phyloP scores from a whole-genome alignment of 2,888 invertebrate species.

The Synergus gifuensis region DNA sequence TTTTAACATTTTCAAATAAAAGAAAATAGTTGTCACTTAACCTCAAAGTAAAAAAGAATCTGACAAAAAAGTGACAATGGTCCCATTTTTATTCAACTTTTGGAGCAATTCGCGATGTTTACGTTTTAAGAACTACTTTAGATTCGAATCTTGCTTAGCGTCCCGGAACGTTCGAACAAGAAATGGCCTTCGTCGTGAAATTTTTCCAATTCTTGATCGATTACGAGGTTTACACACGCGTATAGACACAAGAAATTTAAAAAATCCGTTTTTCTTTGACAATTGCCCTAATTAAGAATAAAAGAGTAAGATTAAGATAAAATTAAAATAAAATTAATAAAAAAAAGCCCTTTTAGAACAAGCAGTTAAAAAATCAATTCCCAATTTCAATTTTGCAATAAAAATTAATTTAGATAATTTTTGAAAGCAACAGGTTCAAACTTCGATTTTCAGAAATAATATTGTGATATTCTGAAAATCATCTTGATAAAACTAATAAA shows the following conservation, averaged over 20 bases:
- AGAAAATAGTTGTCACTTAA: neutral
- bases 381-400: neutral
- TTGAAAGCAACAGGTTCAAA: neutral
- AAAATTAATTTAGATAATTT: neutral
- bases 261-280: neutral
- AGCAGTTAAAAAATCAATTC: neutral
- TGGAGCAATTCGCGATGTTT: conserved; percentile 15
- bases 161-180: conserved; percentile 28
- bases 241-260: neutral
- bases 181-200: conserved; percentile 32
- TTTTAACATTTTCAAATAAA: neutral
- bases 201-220: conserved; percentile 33
- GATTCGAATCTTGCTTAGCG: conserved; percentile 32
- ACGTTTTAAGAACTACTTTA: conserved; percentile 14
- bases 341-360: neutral
- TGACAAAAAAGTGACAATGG: conserved; percentile 5
- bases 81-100: conserved; percentile 3
- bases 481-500: too few species aligned
- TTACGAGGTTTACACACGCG: neutral
- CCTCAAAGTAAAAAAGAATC: neutral
- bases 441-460: neutral
- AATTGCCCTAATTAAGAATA: neutral
- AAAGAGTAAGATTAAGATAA: neutral
- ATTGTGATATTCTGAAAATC: neutral
- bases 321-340: neutral